A percentile compares a stretch with the other conserved stretches of the same genome.
Evolutionary conservation across 2,113 vertebrate genomes (phyloP).

Genomic region (Hemiscyllium ocellatum): DNA sequence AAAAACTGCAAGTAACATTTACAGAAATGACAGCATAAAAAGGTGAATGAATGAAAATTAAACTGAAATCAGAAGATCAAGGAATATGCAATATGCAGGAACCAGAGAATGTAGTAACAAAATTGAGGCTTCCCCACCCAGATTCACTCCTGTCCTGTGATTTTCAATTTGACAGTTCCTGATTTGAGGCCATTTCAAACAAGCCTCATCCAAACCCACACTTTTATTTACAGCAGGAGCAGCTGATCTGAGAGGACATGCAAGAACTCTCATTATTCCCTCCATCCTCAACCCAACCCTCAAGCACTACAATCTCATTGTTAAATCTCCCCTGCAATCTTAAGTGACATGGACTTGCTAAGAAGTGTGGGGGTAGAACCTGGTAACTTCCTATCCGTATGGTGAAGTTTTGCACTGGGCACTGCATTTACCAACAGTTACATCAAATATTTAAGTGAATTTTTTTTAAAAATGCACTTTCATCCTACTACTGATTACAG

Average conservation of each 20-base stretch:
- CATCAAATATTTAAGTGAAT: neutral
- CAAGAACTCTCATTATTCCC: neutral
- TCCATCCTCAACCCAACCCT: neutral
- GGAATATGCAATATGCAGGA: neutral
- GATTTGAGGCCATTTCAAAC: neutral
- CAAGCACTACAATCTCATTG: neutral
- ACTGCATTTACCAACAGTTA: neutral
- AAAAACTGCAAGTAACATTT: slow-evolving; percentile 31
- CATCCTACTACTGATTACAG: neutral
- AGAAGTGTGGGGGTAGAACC: neutral
- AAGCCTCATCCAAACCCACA: neutral
- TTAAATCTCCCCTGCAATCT: neutral
- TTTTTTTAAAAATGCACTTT: neutral
- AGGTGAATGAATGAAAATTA: neutral
- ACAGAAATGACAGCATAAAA: slow-evolving; percentile 23
- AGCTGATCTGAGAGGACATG: neutral
- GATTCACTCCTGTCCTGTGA: neutral
- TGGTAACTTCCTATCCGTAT: neutral
- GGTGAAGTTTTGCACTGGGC: neutral
- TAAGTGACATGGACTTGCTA: neutral
- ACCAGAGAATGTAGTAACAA: neutral
- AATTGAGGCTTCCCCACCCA: neutral
- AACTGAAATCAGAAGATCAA: neutral
- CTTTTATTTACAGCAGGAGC: neutral
- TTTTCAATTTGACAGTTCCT: neutral